Evolutionary conservation across 1,140 invertebrate species (phyloP).

Genomic region (Drosophila jambulina): DNA sequence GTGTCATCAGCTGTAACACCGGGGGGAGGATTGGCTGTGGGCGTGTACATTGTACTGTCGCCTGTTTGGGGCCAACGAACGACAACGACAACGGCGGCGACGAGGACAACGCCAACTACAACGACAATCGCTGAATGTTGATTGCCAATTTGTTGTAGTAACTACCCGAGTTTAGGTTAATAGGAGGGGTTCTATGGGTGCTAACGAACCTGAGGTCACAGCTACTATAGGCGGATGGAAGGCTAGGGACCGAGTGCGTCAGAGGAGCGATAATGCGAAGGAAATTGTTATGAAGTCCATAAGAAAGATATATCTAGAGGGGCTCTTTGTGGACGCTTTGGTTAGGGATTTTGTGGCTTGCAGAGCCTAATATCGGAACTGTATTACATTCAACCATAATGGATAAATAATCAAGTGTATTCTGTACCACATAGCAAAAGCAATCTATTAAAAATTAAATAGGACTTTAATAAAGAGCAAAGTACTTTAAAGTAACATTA

Average conservation of each 20-base stretch:
- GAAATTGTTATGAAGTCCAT: constrained; percentile 41
- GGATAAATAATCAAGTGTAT: not conserved
- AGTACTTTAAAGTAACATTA: too few species aligned
- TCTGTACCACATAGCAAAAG: not conserved
- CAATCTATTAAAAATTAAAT: not conserved
- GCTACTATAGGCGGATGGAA: constrained; percentile 1
- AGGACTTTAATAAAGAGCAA: too few species aligned
- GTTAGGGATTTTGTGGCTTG: not conserved
- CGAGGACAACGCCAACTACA: constrained; percentile 46
- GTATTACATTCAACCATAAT: not conserved
- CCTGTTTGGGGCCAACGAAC: constrained; percentile 53
- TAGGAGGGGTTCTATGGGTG: constrained; percentile 41
- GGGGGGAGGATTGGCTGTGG: constrained; percentile 5
- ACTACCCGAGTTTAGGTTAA: constrained; percentile 41
- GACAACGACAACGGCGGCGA: constrained; percentile 36
- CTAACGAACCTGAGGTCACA: constrained; percentile 51
- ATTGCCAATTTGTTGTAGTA: constrained; percentile 68
- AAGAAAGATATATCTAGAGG: constrained; percentile 16
- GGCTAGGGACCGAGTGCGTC: constrained; percentile 6
- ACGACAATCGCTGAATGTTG: constrained; percentile 51
- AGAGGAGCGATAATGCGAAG: constrained; percentile 31
- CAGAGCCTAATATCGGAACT: not conserved
- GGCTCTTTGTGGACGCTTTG: constrained; percentile 1
- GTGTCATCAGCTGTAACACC: constrained; percentile 61
- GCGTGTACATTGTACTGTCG: not conserved